Evolutionary conservation across 2,113 vertebrate genomes (phyloP), one percentile per base, ranked within the genome.

Genomic region (Oreocharis arfaki): DNA sequence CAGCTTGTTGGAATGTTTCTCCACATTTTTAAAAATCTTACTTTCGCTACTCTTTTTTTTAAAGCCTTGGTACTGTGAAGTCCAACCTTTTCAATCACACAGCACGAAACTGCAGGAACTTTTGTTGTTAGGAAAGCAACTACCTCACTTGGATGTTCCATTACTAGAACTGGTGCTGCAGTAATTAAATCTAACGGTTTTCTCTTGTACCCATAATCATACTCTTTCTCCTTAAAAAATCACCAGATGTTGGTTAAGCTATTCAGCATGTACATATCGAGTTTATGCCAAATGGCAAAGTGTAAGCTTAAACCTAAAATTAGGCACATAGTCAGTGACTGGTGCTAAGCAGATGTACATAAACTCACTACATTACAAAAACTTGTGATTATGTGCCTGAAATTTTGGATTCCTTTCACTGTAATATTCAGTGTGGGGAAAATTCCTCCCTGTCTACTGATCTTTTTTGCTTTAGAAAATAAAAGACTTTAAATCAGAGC

Each of bases 261-360:
- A 49, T 68, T 86, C 76, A 67, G 39, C 30, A 23, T 35, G 30
- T 55, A 77, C 23, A 13, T 19, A 69, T 13, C 50, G 32, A 55
- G 39, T 67, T 74, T 77, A 84, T 80, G 73, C 67, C 75, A 94
- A 94, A 93, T 26, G 23, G 76, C 63, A 77, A 88, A 90, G 39
- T 52, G 32, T 77, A 92, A 88, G 42, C 59, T 75, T 80, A 64
- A 88, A 84, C 46, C 64, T 73, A 94, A 86, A 88, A 93, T 90
- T 81, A 86, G 89, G 93, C 79, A 93, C 57, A 41, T 15, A 92
- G 89, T 60, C 12, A 12, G 79, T 35, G 71, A 28, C 24, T 97
- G 89, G 91, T 97, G 96, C 93, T 95, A 95, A 96, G 73, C 93
- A 97, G 94, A 96, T 96, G 94, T 95, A 95, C 90, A 96, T 84